Conservation (phyloP, 1,140 invertebrate species). For the Listronotus bonariensis region DNA sequence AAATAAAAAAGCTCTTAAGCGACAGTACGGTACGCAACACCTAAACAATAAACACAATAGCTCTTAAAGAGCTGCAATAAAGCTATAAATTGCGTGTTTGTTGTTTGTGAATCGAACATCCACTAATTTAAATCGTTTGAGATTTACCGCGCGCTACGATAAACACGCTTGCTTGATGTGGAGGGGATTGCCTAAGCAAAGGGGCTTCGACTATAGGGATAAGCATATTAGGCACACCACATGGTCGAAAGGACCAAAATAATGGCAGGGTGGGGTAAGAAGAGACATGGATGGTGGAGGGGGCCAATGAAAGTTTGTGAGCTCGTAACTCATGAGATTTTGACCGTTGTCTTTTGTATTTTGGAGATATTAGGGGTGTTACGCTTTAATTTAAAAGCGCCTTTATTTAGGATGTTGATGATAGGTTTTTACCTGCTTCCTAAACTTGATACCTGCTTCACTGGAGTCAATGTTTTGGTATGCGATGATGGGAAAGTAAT, state of each 20-base stretch:
- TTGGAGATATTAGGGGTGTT: constrained; percentile 22
- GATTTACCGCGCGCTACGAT: constrained; percentile 40
- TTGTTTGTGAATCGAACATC: constrained; percentile 44
- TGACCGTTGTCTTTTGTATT: constrained; percentile 20
- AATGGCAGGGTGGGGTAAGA: constrained; percentile 3
- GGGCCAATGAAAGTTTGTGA: constrained; percentile 28
- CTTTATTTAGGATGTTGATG: not conserved
- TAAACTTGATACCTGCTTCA: not conserved
- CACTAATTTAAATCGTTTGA: constrained; percentile 50
- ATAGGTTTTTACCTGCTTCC: constrained; percentile 19
- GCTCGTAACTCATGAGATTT: constrained; percentile 32
- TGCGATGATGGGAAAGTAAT: constrained; percentile 14
- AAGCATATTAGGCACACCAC: constrained; percentile 26
- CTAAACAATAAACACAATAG: constrained; percentile 13
- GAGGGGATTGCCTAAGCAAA: constrained; percentile 42
- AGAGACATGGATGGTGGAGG: constrained; percentile 8
- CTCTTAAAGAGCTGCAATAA: constrained; percentile 21
- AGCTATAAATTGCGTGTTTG: constrained; percentile 38
- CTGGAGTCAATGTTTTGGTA: constrained; percentile 2
- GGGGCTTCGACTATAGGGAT: constrained; percentile 42
- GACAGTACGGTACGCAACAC: constrained; percentile 7
- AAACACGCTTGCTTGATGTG: constrained; percentile 29
- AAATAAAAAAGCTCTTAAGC: not conserved
- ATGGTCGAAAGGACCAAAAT: constrained; percentile 25
- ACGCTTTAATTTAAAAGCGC: constrained; percentile 22